Conservation (phyloP, 64 coral and sea anemone species). For the Acropora yongei region DNA sequence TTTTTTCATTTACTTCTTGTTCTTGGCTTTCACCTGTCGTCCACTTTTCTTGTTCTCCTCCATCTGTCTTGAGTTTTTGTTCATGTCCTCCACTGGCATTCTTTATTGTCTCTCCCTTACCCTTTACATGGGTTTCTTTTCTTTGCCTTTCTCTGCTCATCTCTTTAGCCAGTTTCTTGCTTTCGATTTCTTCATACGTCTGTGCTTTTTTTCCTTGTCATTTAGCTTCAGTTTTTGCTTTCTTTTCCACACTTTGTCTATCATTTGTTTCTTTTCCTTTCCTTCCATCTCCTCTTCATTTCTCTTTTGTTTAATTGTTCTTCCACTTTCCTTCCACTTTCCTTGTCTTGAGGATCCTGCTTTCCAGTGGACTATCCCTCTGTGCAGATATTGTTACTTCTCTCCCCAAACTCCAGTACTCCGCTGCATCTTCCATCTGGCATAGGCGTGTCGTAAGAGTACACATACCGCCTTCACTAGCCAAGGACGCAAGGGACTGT, state of each 20-base stretch:
- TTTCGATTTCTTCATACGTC: no score
- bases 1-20: background rate
- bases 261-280: background rate
- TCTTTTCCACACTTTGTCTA: background rate
- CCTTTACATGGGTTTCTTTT: background rate
- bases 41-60: background rate
- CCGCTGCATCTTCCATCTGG: background rate
- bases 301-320: background rate
- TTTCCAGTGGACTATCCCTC: background rate
- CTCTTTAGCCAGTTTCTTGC: background rate
- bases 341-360: background rate
- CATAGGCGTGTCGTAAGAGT: background rate
- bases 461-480: conserved; percentile 29
- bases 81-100: background rate
- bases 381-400: background rate
- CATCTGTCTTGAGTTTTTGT: background rate
- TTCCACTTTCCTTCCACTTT: background rate
- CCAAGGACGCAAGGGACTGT: conserved; percentile 28
- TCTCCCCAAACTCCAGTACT: conserved; percentile 20
- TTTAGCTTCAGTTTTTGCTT: no score
- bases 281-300: background rate
- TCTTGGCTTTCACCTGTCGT: background rate
- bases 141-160: background rate
- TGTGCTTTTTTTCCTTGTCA: no score
- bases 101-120: background rate